A percentile compares a stretch with the other conserved stretches of the same genome.
These are phyloP conservation scores for Sesamia nonagrioides DNA, from an alignment of 1,140 invertebrate genomes.

Conservation along the genomic window DNA sequence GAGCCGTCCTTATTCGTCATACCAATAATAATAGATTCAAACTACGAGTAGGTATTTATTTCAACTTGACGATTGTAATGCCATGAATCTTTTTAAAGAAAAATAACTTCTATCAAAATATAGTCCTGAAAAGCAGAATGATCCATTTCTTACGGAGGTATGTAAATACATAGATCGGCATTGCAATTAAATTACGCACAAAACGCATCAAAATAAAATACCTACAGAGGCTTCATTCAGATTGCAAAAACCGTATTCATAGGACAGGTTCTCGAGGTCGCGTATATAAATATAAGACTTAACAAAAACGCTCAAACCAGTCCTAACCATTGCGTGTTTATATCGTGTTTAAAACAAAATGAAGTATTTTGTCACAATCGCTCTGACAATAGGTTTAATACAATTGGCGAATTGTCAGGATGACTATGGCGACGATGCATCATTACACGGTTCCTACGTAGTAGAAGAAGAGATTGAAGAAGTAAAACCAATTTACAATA, in stretches of 20 bases:
- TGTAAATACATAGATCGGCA: no score
- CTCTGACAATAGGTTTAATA: conserved; percentile 27
- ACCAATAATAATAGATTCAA: no score
- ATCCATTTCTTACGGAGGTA: not conserved
- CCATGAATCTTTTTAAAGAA: no score
- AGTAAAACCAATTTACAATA: conserved; percentile 59
- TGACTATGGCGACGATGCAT: conserved; percentile 46
- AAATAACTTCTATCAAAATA: no score
- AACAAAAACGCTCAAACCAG: conserved; percentile 30
- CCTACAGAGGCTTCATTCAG: not conserved
- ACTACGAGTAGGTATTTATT: no score
- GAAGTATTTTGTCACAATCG: conserved; percentile 57
- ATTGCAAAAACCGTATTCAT: conserved; percentile 28
- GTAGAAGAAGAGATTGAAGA: conserved; percentile 43
- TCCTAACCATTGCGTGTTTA: not conserved
- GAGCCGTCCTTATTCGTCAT: no score
- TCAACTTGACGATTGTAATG: no score
- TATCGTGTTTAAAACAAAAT: conserved; percentile 58
- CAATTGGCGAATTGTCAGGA: conserved; percentile 48
- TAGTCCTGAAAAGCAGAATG: not conserved
- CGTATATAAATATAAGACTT: not conserved
- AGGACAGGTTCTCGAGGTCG: conserved; percentile 35
- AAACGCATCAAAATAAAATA: not conserved
- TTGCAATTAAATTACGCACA: not conserved
- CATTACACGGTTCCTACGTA: not conserved